Evolutionary conservation across 1,140 invertebrate species (phyloP), one percentile per base, ranked within the genome.

Genomic region (Caerostris extrusa): DNA sequence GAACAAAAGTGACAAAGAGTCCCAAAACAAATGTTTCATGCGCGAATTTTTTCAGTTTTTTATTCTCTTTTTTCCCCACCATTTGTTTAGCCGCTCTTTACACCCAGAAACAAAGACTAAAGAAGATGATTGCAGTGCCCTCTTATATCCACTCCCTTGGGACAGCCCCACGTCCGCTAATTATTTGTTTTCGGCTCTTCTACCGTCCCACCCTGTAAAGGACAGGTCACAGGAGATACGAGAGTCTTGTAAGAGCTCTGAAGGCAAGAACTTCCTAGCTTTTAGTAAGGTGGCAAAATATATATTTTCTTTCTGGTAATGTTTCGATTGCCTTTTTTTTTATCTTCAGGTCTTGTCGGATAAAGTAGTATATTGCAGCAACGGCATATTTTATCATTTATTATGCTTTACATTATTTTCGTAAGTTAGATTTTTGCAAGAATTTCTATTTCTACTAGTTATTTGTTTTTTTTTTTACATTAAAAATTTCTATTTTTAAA

Each of bases 371-470:
- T 34, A 53, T 77, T 34, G 50, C 34, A 53, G n/a, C n/a, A n/a
- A n/a, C 19, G 56, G n/a, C 82, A 10, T 53, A 55, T 83, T 83
- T 83, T 83, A 83, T 83, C 81, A n/a, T n/a, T n/a, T n/a, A n/a
- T n/a, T n/a, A n/a, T n/a, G n/a, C 57, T 83, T 83, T 83, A 83
- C 55, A 83, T 83, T 83, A 83, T 83, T 83, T 83, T 57, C 14
- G 82, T 58, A 56, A 5, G 55, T 58, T 34, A 83, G 14, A 58
- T 77, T 77, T 53, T 71, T 71, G 19, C 34, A 3, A 34, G 19
- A 34, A 3, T 53, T 50, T 34, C 53, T 77, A 10, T 12, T 10
- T 12, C 8, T 8, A 5, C 50, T 8, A 3, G 3, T 19, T 71
- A 50, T 77, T 77, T 17, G 5, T 50, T 5, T 53, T 34, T 57